These are phyloP conservation scores for Tigriopus californicus DNA, from an alignment of 2,888 invertebrate genomes.

Conservation along the genomic window DNA sequence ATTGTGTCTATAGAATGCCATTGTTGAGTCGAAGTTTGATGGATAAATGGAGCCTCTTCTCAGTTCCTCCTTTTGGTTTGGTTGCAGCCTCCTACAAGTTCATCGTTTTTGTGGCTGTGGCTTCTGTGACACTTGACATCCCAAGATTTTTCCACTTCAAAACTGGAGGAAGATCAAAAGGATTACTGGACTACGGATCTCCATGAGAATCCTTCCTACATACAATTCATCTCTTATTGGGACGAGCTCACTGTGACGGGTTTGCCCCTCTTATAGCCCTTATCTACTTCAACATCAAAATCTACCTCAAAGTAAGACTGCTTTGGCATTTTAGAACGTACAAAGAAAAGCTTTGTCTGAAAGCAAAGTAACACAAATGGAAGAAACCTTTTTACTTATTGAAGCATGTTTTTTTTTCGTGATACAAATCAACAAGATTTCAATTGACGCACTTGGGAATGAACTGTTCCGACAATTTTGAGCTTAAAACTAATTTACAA, in stretches of 20 bases:
- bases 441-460: too few species aligned
- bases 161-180: not conserved
- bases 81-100: slow-evolving; percentile 3
- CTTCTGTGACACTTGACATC: slow-evolving; percentile 1
- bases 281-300: not conserved
- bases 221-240: slow-evolving; percentile 1
- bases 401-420: too few species aligned
- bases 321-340: too few species aligned
- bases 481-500: too few species aligned
- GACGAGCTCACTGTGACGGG: not conserved
- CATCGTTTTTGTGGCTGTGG: not conserved
- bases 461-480: too few species aligned
- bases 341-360: too few species aligned
- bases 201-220: not conserved
- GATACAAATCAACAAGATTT: too few species aligned
- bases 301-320: slow-evolving; percentile 1
- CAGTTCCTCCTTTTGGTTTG: not conserved
- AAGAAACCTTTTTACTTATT: too few species aligned
- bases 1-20: too few species aligned
- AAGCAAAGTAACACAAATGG: too few species aligned
- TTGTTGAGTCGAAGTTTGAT: too few species aligned
- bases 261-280: not conserved
- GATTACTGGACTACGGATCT: slow-evolving; percentile 7
- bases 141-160: slow-evolving; percentile 5
- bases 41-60: too few species aligned